Base-by-base conservation (phyloP, 2,113 vertebrate species). In the Pycnonotus jocosus region DNA sequence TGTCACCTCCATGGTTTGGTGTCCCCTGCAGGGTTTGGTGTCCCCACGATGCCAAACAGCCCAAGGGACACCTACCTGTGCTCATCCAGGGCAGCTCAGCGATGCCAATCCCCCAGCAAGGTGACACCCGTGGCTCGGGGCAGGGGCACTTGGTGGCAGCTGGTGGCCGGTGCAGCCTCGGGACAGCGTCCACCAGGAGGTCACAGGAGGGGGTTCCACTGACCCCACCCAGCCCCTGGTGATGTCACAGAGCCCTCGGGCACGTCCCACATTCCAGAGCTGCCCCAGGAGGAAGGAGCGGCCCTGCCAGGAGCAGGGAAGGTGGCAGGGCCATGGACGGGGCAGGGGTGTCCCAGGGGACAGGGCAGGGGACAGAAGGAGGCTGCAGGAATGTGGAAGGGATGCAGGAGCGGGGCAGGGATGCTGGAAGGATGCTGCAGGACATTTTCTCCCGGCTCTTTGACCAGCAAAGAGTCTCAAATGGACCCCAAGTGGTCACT, bases 141-240 rank as follows among this genome's bases (percentile, higher is more conserved):
- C 50, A 23, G 45, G 44, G 66, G 8, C 42, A 4, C 11, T 1
- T 0, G 0, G 12, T 28, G 86, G 44, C 89, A 76, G 44, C 33
- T 1, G 48, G 38, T 10, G 13, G 1, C 0, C 40, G 37, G 44
- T 1, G 40, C 37, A 10, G 1, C 22, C 62, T 25, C 45, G 1
- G 8, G 54, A 2, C 40, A 56, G 27, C 0, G 4, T 8, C 47
- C 33, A 11, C 28, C 53, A 48, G 61, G 12, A 28, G 11, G 30
- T 27, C 18, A 2, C 17, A 6, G 47, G 50, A 11, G 5, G 40
- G 35, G 70, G 21, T 12, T 86, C 53, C 62, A 27, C 10, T 5
- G 83, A 21, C 9, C 33, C 21, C 45, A 8, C 7, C 17, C 11
- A 6, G 25, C 14, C 20, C 9, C 13, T 2, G 33, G 17, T 58